These are phyloP conservation scores for Diarsia brunnea DNA, from an alignment of 2,888 invertebrate genomes.

Conservation along the genomic window DNA sequence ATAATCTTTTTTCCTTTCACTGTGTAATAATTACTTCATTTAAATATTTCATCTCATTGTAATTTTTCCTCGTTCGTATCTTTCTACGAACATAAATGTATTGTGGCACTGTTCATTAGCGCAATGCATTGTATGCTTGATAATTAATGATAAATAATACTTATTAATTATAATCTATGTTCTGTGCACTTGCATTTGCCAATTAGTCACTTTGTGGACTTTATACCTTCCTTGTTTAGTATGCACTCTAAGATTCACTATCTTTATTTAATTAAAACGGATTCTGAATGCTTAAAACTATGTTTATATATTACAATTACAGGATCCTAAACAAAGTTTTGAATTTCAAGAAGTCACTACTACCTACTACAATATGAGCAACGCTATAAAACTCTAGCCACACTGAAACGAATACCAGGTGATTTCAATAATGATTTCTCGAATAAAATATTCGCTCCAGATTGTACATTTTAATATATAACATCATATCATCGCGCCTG, in stretches of 20 bases:
- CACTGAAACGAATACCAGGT: no score
- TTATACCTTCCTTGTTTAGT: background rate
- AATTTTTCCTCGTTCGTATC: background rate
- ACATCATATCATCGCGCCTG: no score
- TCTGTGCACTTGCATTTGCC: background rate
- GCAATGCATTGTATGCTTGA: slow-evolving; percentile 1
- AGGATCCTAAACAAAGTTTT: no score
- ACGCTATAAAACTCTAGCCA: background rate
- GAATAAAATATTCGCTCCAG: background rate
- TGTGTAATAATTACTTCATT: no score
- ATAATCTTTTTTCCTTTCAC: background rate
- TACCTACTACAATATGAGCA: background rate
- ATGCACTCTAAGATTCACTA: background rate
- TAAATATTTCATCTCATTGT: background rate
- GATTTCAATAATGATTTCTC: no score
- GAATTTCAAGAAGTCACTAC: no score
- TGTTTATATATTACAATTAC: no score
- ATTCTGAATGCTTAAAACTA: background rate
- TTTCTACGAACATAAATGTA: slow-evolving; percentile 17
- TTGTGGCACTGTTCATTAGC: background rate
- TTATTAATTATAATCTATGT: background rate
- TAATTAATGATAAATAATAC: slow-evolving; percentile 1
- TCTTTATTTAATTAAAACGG: background rate
- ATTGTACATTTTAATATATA: no score
- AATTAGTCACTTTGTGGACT: background rate